These are phyloP conservation scores for Tragulus kanchil DNA, from an alignment of 2,113 vertebrate genomes.

Conservation along the genomic window DNA sequence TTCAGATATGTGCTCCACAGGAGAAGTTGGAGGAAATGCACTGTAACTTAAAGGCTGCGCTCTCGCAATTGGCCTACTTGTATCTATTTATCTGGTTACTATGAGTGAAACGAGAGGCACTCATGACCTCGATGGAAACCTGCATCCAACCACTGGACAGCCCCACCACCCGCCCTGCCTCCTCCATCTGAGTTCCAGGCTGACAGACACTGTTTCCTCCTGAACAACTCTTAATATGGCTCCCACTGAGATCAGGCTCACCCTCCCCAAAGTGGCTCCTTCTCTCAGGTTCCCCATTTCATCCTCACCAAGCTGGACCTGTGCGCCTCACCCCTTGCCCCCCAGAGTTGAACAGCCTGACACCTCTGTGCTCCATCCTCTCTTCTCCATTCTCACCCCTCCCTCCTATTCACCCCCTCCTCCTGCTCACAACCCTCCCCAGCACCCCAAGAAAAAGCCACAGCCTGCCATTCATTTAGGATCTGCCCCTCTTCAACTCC, in stretches of 20 bases:
- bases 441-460: not conserved
- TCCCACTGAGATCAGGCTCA: not conserved
- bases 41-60: fast-evolving
- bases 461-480: not conserved
- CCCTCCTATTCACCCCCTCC: too few species aligned
- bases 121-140: not conserved
- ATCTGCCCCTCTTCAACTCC: not conserved
- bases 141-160: too few species aligned
- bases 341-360: fast-evolving
- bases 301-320: not conserved
- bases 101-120: not conserved
- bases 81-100: too few species aligned
- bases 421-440: not conserved
- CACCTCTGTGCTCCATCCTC: not conserved
- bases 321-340: fast-evolving
- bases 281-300: not conserved
- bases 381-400: too few species aligned
- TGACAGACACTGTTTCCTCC: not conserved
- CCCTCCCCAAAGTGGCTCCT: not conserved
- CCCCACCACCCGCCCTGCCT: not conserved
- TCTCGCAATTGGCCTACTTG: fast-evolving
- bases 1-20: too few species aligned
- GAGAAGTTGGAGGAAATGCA: fast-evolving
- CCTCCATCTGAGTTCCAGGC: not conserved
- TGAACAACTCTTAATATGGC: not conserved